Base-by-base conservation (phyloP, 2,888 invertebrate genomes). In the Melanostoma mellinum region DNA sequence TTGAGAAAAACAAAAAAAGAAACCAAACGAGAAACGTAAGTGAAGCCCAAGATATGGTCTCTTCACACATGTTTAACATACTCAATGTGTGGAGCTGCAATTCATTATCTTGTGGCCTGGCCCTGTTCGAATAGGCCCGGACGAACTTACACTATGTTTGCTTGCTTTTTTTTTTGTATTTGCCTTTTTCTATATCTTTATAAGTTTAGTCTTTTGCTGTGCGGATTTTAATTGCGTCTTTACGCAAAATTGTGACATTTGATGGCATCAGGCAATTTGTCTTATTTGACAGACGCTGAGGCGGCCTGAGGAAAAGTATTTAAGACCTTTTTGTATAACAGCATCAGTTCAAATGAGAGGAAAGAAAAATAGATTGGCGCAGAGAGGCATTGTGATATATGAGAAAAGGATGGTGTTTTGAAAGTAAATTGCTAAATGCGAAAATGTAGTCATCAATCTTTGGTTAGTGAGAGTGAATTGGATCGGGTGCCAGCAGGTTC, bases 41-140 rank as follows among this genome's bases (percentile, higher is more conserved):
- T 9, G 46, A 30, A 30, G n/a, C 60, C 53, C 50, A 55, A 55
- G 71, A 65, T 78, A 52, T 73, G 55, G 53, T 58, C 48, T 71
- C 72, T 80, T 81, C 74, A 68, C 85, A 86, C 80, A 86, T 87
- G 82, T 85, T 82, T 86, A 75, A 82, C 75, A 87, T 86, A 80
- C 78, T 84, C 87, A 73, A 85, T 82, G 86, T 86, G 87, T 86
- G 86, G 86, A 87, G 87, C 86, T 81, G 85, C 85, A 76, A 86
- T 84, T 81, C 76, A 79, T 85, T 85, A 85, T 76, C 52, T 69
- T 32, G 38, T 6, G 2, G 32, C 46, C 42, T 44, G 50, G 50
- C 20, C 20, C 20, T 60, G 35, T 60, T 55, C 50, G 60, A 44
- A 73, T 76, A 38, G 61, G 74, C 8, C 9, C 3, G n/a, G 38